Percentiles rank a stretch among this genome's conserved stretches.
Evolutionary conservation across 2,797 vertebrate species (phyloP).

Genomic region (Dendrocincla fuliginosa): DNA sequence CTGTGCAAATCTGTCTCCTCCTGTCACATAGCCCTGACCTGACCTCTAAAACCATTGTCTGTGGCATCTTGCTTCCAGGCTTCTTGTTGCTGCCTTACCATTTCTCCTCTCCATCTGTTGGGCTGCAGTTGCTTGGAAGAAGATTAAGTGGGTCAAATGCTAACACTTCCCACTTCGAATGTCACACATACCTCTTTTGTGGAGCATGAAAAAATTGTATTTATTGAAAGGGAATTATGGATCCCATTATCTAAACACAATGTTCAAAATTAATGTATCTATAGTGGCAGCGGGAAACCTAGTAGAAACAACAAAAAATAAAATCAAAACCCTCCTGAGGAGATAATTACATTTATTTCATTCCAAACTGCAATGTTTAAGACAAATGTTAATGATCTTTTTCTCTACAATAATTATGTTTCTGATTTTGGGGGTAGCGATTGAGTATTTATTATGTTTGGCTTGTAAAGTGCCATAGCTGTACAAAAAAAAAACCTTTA

Average conservation of each 20-base stretch:
- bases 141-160: slow-evolving; percentile 32
- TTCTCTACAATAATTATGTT: background rate
- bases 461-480: background rate
- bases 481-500: background rate
- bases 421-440: background rate
- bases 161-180: background rate
- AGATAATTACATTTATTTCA: slow-evolving; percentile 3
- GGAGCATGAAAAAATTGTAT: background rate
- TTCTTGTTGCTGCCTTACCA: background rate
- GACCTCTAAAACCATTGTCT: slow-evolving; percentile 27
- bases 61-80: slow-evolving; percentile 7
- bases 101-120: slow-evolving; percentile 33
- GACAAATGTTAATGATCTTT: background rate
- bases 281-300: background rate
- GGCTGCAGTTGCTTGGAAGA: background rate
- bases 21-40: background rate
- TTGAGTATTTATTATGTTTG: background rate
- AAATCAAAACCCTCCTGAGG: background rate
- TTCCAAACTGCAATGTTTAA: background rate
- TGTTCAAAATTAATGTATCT: background rate
- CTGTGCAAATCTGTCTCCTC: background rate
- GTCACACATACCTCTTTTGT: background rate
- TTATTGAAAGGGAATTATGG: background rate
- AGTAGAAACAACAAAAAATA: background rate
- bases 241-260: background rate